These are phyloP conservation scores for Channa argus DNA, from an alignment of 2,113 vertebrate genomes.

Conservation along the genomic window DNA sequence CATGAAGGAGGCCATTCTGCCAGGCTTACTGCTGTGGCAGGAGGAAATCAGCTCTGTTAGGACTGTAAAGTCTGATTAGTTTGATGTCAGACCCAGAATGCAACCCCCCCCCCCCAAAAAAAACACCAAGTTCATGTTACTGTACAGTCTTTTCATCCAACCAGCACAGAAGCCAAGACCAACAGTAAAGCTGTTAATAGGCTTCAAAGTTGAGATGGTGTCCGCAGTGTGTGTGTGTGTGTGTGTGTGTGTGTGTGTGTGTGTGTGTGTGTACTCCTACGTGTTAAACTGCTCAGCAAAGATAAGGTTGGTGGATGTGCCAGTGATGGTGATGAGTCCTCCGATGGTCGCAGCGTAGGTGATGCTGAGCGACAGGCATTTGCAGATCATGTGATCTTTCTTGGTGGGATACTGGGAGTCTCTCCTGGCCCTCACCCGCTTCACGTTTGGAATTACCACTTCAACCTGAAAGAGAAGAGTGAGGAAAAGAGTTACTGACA, in stretches of 20 bases:
- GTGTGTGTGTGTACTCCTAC: slow-evolving; percentile 77
- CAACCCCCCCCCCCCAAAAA: not conserved
- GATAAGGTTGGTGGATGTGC: slow-evolving; percentile 98
- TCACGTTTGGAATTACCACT: slow-evolving; percentile 77
- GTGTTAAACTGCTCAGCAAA: slow-evolving; percentile 98
- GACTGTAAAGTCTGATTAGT: slow-evolving; percentile 58
- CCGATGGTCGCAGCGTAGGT: slow-evolving; percentile 96
- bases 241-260: not conserved
- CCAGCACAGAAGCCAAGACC: slow-evolving; percentile 26
- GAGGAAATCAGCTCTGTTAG: slow-evolving; percentile 64
- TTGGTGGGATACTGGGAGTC: slow-evolving; percentile 89
- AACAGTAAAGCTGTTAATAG: slow-evolving; percentile 11
- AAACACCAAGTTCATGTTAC: slow-evolving; percentile 17
- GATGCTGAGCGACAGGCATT: slow-evolving; percentile 95
- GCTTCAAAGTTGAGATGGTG: slow-evolving; percentile 11
- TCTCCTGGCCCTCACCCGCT: slow-evolving; percentile 77
- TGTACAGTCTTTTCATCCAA: not conserved
- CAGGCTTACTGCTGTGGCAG: slow-evolving; percentile 52
- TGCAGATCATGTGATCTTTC: slow-evolving; percentile 96
- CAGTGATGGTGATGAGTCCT: slow-evolving; percentile 96
- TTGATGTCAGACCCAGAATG: slow-evolving; percentile 48
- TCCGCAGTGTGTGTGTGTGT: not conserved
- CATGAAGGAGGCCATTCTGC: slow-evolving; percentile 72
- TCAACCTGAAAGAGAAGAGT: slow-evolving; percentile 73
- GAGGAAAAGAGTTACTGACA: not conserved